Evolutionary conservation across 2,113 vertebrate species (phyloP).

Genomic region (Verasper variegatus): DNA sequence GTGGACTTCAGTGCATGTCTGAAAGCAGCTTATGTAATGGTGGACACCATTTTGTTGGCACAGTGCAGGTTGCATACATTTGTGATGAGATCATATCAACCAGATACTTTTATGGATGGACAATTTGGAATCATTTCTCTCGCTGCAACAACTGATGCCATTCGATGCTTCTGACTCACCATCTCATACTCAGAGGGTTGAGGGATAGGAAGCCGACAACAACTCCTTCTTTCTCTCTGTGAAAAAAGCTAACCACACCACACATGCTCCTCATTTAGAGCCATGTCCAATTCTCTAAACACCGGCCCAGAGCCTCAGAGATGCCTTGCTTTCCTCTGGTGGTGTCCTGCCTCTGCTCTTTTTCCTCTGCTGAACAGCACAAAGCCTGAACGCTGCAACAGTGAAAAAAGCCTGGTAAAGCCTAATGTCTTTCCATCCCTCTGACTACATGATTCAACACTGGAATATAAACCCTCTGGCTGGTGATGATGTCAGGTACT

Average conservation of each 20-base stretch:
- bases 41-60: background rate
- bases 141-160: background rate
- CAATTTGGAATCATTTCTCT: background rate
- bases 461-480: conserved; percentile 26
- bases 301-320: background rate
- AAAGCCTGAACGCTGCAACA: conserved; percentile 25
- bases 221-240: too few relatives aligned
- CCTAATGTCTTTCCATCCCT: conserved; percentile 7
- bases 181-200: too few relatives aligned
- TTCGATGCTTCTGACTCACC: background rate
- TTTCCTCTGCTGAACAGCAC: conserved; percentile 16
- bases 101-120: background rate
- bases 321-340: conserved; percentile 19
- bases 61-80: background rate
- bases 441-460: conserved; percentile 27
- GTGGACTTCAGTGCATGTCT: too few relatives aligned
- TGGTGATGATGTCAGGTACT: conserved; percentile 31
- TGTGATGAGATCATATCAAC: background rate
- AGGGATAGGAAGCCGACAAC: too few relatives aligned
- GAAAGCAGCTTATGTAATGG: too few relatives aligned
- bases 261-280: too few relatives aligned
- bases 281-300: background rate
- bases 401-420: conserved; percentile 4
- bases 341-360: conserved; percentile 8
- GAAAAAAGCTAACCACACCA: too few relatives aligned